Base-by-base conservation (phyloP, 2,888 invertebrate species). In the Ecdyonurus torrentis region DNA sequence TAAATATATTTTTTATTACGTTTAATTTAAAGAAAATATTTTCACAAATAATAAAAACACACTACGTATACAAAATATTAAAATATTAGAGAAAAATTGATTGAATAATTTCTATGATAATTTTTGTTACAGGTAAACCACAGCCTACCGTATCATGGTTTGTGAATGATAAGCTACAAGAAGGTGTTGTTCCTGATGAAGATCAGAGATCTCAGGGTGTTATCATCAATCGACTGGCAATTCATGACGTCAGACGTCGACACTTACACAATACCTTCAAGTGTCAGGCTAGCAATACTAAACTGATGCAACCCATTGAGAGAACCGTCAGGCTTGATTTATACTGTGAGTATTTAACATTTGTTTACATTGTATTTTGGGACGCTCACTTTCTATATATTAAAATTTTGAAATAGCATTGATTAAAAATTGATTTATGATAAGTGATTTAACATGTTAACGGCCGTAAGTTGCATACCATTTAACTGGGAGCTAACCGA, bases 201-300 rank as follows among this genome's bases (percentile, higher is more conserved):
- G 55, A 55, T 5, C 55, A 55, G 20, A 7, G n/a, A 5, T 50
- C 23, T 10, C 63, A 58, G 70, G 85, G 89, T 62, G 52, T 63
- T n/a, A 85, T 89, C 58, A 87, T 89, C 64, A 92, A 89, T 78
- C 82, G 85, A 64, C 76, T 92, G 69, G 86, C 85, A 72, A 82
- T 91, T 68, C 81, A 83, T 20, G 82, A 84, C 67, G 80, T 92
- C 63, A 83, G 81, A 67, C 79, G 91, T 67, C 83, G 83, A 65
- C 86, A 91, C 69, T 80, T 91, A 64, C 91, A 91, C 75, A 88
- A 89, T 53, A 89, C 89, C 37, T 91, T 87, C 78, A 89, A 87
- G 74, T 92, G 92, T 73, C 85, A 89, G 74, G 91, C 91, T 15
- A 85, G 87, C 64, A 92, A 92, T 74, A 91, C 91, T 58, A 88